phyloP scores from a whole-genome alignment of 2,888 invertebrate species.

The Torymus texanus region DNA sequence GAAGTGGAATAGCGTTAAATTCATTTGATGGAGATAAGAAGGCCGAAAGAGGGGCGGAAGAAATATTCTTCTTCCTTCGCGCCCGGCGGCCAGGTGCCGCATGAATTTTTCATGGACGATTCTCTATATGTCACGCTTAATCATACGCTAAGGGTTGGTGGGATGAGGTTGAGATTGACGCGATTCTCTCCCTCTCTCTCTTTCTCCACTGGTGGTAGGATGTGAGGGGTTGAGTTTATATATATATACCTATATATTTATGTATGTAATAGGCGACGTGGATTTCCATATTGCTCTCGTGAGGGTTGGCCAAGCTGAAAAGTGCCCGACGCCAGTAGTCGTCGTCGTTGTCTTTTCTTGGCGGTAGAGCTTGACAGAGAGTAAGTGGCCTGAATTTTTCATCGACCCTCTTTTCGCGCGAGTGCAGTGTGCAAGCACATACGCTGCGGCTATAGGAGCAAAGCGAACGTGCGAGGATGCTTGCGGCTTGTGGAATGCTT shows the following conservation, averaged over 20 bases:
- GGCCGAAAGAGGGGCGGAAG: neutral
- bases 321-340: neutral
- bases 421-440: too few relatives aligned
- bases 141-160: slow-evolving; percentile 10
- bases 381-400: slow-evolving; percentile 24
- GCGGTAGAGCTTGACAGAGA: neutral
- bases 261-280: slow-evolving; percentile 40
- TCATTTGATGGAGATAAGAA: slow-evolving; percentile 34
- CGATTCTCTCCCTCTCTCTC: neutral
- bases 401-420: neutral
- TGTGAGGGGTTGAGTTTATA: neutral
- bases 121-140: slow-evolving; percentile 35
- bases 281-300: slow-evolving; percentile 58
- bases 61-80: slow-evolving; percentile 39
- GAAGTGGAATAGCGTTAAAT: slow-evolving; percentile 45
- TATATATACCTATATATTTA: neutral
- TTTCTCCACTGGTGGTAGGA: too few relatives aligned
- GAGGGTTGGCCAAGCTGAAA: neutral
- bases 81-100: neutral
- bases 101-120: slow-evolving; percentile 55
- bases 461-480: too few relatives aligned
- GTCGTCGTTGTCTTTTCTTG: neutral
- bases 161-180: slow-evolving; percentile 14
- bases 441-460: too few relatives aligned
- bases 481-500: too few relatives aligned